These are phyloP conservation scores for Tachina fera DNA, from an alignment of 2,888 invertebrate species.

Conservation along the genomic window DNA sequence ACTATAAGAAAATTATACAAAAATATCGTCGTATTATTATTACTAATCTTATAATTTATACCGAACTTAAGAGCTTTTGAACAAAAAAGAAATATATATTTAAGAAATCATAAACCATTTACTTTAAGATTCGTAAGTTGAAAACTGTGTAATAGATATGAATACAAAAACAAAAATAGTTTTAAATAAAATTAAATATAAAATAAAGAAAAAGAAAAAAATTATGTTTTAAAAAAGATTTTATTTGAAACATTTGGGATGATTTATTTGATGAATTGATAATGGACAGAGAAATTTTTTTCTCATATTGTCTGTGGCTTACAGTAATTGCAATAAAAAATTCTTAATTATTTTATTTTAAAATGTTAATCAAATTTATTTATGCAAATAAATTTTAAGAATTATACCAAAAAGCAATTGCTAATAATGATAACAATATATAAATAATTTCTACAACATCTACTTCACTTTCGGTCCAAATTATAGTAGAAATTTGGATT, in stretches of 20 bases:
- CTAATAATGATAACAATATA: too few relatives aligned
- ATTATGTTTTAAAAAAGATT: background rate
- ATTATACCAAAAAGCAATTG: too few relatives aligned
- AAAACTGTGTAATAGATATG: conserved; percentile 51
- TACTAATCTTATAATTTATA: conserved; percentile 38
- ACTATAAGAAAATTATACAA: background rate
- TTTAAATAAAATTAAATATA: conserved; percentile 39
- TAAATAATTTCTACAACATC: too few relatives aligned
- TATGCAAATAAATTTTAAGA: too few relatives aligned
- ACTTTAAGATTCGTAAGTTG: conserved; percentile 61
- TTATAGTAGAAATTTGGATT: too few relatives aligned
- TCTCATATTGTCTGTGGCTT: too few relatives aligned
- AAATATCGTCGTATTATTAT: conserved; percentile 18
- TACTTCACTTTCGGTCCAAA: too few relatives aligned
- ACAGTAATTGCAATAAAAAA: too few relatives aligned
- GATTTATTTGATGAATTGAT: background rate
- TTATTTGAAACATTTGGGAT: background rate
- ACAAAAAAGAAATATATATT: conserved; percentile 39
- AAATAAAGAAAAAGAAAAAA: conserved; percentile 63
- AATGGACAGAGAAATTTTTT: background rate
- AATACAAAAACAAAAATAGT: conserved; percentile 38
- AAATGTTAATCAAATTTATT: too few relatives aligned
- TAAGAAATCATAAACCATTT: conserved; percentile 37
- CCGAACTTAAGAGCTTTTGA: conserved; percentile 60
- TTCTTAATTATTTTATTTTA: too few relatives aligned